Evolutionary conservation across 2,888 invertebrate genomes (phyloP), one percentile per base, ranked within the genome.

Genomic region (Drosophila borborema): DNA sequence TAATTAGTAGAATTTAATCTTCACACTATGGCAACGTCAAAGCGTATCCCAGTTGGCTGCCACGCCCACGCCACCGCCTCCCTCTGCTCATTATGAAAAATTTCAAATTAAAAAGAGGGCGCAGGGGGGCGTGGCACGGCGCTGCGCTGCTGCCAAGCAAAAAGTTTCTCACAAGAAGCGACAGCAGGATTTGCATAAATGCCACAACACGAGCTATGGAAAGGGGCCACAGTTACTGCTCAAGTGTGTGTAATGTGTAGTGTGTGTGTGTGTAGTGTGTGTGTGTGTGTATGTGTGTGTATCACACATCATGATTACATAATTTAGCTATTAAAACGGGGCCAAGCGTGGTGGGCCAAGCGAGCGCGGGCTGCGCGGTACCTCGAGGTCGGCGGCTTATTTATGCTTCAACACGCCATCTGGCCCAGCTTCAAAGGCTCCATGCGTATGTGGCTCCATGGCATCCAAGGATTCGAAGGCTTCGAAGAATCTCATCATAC

Each of bases 401-500:
- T 86, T 90, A 86, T 90, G 90, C 90, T 72, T 86, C 87, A 84
- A 90, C 90, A 90, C 90, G 90, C 90, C 89, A 88, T 79, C 76
- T 85, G 77, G 74, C 77, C 64, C 74, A 85, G 85, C 86, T 82
- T 85, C 89, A 90, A 85, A 85, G 84, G 78, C 69, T 64, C 20
- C 20, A 20, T 20, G 72, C 67, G 45, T 45, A 41, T 43, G 23
- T 16, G 60, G 49, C 49, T 20, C 31, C 34, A 51, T 18, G 51
- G 34, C 51, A 51, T 34, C 51, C 18, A 1, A 34, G 62, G 40
- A 59, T 62, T 43, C 66, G 55, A 48, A 59, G 51, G 69, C 71
- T 86, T 81, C 85, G 87, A 72, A 85, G 84, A 81, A 86, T 48
- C n/a, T 23, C 82, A 76, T 68, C 70, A 55, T 58, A 81, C 80